Evolutionary conservation across 2,113 vertebrate species (phyloP).

Genomic region (Martes martes): DNA sequence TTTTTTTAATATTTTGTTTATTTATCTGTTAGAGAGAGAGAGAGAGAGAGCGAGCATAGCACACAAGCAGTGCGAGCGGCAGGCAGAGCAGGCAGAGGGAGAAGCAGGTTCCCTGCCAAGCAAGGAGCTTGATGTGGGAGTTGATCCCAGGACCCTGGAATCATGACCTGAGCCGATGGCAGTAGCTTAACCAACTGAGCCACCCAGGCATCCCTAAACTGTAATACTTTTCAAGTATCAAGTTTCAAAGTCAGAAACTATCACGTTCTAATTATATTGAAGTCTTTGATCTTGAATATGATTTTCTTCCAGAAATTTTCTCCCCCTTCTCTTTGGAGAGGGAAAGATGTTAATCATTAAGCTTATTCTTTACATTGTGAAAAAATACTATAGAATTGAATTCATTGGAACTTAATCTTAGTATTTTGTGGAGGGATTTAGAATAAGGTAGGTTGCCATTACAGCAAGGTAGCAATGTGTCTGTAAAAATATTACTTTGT

Average conservation of each 20-base stretch:
- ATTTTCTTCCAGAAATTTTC: neutral
- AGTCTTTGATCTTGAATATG: neutral
- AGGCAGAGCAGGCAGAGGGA: too few relatives aligned
- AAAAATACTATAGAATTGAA: neutral
- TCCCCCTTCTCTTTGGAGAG: neutral
- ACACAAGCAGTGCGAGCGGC: too few relatives aligned
- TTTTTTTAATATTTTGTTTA: too few relatives aligned
- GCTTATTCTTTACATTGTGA: neutral
- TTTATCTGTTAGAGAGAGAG: too few relatives aligned
- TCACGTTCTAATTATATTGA: neutral
- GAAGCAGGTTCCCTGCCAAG: too few relatives aligned
- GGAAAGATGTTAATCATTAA: neutral
- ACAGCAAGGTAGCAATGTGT: neutral
- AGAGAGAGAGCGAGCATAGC: too few relatives aligned
- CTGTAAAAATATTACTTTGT: neutral
- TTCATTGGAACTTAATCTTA: neutral
- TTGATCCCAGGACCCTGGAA: too few relatives aligned
- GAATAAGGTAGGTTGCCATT: neutral
- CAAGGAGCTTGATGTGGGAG: too few relatives aligned
- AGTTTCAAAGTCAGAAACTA: neutral
- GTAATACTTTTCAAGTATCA: neutral
- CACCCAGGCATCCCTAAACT: too few relatives aligned
- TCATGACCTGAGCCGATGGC: too few relatives aligned
- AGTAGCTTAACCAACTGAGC: too few relatives aligned
- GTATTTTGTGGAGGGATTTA: neutral